phyloP scores from a whole-genome alignment of 1,140 invertebrate genomes.

The Acarapis woodi region DNA sequence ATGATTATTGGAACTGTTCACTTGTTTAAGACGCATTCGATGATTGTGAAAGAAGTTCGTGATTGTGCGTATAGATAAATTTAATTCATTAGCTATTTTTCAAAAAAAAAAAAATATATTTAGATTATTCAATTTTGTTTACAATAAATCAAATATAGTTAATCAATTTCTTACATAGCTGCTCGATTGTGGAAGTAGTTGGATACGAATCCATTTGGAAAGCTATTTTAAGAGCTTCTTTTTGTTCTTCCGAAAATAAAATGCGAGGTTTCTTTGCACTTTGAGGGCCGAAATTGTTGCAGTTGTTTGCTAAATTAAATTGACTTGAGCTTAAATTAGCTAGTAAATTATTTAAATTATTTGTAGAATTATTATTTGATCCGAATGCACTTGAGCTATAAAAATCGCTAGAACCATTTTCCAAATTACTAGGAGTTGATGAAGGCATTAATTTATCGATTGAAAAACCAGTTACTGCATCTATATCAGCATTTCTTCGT shows the following conservation, averaged over 20 bases:
- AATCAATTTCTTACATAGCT: too few species aligned
- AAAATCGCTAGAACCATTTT: too few species aligned
- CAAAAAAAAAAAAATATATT: too few species aligned
- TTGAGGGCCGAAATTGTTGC: conserved; percentile 8
- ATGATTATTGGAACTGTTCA: conserved; percentile 29
- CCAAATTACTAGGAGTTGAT: too few species aligned
- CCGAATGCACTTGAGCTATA: neutral
- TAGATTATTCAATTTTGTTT: too few species aligned
- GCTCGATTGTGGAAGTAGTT: conserved; percentile 76
- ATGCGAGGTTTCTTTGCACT: conserved; percentile 61
- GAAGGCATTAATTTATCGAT: too few species aligned
- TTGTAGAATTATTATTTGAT: neutral
- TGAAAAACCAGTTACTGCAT: neutral
- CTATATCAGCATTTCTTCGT: conserved; percentile 6
- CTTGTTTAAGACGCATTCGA: conserved; percentile 82
- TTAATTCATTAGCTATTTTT: conserved; percentile 65
- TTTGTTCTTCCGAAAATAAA: conserved; percentile 89
- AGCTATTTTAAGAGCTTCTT: conserved; percentile 70
- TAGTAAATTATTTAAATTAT: conserved; percentile 1
- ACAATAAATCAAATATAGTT: too few species aligned
- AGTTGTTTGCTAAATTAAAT: neutral
- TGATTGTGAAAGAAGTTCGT: conserved; percentile 99
- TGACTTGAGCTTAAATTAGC: neutral
- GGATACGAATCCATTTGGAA: conserved; percentile 88
- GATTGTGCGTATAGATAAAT: conserved; percentile 74